These are phyloP conservation scores for Gandaritis pyraliata DNA, from an alignment of 2,888 invertebrate genomes.

Conservation along the genomic window DNA sequence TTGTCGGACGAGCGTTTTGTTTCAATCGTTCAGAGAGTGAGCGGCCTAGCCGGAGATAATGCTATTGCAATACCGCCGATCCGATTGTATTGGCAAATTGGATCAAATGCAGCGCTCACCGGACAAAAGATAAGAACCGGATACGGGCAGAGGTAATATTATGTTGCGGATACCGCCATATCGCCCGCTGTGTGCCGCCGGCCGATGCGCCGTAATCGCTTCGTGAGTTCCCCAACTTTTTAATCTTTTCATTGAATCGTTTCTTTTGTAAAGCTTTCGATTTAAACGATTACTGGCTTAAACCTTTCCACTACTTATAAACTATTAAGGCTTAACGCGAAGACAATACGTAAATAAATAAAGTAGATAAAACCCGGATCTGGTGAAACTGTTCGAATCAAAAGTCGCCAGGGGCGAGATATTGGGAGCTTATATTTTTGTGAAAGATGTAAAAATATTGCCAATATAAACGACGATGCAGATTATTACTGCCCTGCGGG, in stretches of 20 bases:
- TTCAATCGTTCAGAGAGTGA: conserved; percentile 72
- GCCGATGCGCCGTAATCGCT: conserved; percentile 58
- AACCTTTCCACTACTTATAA: conserved; percentile 45
- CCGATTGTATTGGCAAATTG: conserved; percentile 85
- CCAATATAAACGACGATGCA: conserved; percentile 74
- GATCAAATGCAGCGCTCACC: conserved; percentile 83
- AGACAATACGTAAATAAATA: conserved; percentile 35
- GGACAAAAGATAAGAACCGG: conserved; percentile 79
- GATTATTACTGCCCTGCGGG: conserved; percentile 72
- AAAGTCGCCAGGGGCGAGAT: conserved; percentile 60
- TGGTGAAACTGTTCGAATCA: conserved; percentile 65
- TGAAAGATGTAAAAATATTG: conserved; percentile 72
- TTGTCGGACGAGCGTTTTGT: conserved; percentile 65
- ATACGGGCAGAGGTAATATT: conserved; percentile 71
- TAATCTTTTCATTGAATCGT: conserved; percentile 54
- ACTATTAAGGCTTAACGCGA: conserved; percentile 35
- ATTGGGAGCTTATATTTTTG: conserved; percentile 62
- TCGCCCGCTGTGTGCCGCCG: conserved; percentile 52
- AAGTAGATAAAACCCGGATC: conserved; percentile 40
- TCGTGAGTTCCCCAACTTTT: conserved; percentile 54
- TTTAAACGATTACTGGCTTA: conserved; percentile 55
- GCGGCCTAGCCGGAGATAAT: conserved; percentile 75
- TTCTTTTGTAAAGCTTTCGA: conserved; percentile 54
- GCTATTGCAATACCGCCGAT: conserved; percentile 81
- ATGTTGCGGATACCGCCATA: conserved; percentile 68